A percentile compares a stretch with the other conserved stretches of the same genome.
Conservation (phyloP, 2,797 vertebrate species). For the Gadopsis marmoratus region DNA sequence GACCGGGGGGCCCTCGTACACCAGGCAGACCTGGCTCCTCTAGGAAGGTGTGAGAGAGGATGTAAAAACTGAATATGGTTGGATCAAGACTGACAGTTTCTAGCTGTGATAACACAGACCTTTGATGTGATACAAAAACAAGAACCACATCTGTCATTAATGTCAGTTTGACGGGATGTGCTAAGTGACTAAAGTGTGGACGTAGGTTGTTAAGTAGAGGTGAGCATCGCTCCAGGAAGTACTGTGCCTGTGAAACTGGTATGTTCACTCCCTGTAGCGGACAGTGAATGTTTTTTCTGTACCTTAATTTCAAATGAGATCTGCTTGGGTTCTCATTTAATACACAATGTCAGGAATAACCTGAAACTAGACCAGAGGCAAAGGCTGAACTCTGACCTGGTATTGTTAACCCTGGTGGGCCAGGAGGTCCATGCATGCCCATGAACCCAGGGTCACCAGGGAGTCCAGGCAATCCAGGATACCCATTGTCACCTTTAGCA, state of each 20-base stretch:
- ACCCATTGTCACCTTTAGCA: slow-evolving; percentile 67
- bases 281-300: not conserved
- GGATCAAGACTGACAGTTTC: not conserved
- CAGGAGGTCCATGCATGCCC: slow-evolving; percentile 70
- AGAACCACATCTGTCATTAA: not conserved
- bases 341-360: not conserved
- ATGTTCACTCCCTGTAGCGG: not conserved
- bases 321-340: not conserved
- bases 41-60: slow-evolving; percentile 20
- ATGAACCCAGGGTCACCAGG: slow-evolving; percentile 67
- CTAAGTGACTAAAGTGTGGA: not conserved
- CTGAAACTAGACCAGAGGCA: not conserved
- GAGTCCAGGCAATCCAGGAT: slow-evolving; percentile 52
- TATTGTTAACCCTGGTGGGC: slow-evolving; percentile 57
- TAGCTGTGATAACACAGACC: not conserved
- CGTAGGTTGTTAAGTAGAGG: not conserved
- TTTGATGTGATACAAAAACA: not conserved
- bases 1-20: slow-evolving; percentile 48
- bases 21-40: slow-evolving; percentile 41
- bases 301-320: not conserved
- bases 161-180: not conserved
- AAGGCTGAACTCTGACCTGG: slow-evolving; percentile 58
- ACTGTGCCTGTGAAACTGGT: not conserved
- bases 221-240: not conserved
- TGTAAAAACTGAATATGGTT: not conserved